Percentiles rank a stretch among this genome's conserved stretches.
Conservation (phyloP, 2,888 invertebrate genomes). For the Agonum fuliginosum region DNA sequence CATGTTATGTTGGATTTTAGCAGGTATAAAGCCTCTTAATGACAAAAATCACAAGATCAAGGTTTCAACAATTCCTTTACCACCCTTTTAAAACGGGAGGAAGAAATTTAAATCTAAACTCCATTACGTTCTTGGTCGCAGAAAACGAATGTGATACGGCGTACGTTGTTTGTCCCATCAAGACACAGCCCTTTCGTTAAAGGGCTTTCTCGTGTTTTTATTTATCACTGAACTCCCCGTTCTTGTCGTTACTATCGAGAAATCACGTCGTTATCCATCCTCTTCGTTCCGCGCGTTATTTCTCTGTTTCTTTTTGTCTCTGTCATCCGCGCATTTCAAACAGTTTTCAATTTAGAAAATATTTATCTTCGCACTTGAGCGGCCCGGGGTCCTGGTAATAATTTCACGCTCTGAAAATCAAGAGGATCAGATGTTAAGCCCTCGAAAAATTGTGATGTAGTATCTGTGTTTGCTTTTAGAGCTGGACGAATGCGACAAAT, state of each 20-base stretch:
- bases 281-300: background rate
- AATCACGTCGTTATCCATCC: slow-evolving; percentile 15
- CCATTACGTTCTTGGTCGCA: no score
- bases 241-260: slow-evolving; percentile 25
- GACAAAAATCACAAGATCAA: no score
- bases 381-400: slow-evolving; percentile 1
- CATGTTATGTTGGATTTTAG: no score
- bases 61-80: no score
- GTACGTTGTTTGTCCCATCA: background rate
- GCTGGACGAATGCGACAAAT: slow-evolving; percentile 9
- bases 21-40: no score
- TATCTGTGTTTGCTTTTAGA: slow-evolving; percentile 12
- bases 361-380: slow-evolving; percentile 27
- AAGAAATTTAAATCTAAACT: no score
- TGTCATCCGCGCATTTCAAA: slow-evolving; percentile 14
- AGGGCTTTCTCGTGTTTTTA: slow-evolving; percentile 34
- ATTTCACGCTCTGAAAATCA: slow-evolving; percentile 39
- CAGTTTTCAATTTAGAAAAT: slow-evolving; percentile 27
- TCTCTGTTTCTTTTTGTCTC: background rate
- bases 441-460: slow-evolving; percentile 21
- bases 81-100: no score
- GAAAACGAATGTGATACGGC: slow-evolving; percentile 11
- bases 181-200: slow-evolving; percentile 13
- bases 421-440: slow-evolving; percentile 27
- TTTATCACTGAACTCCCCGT: slow-evolving; percentile 34